Evolutionary conservation across 1,140 invertebrate genomes (phyloP), one percentile per base, ranked within the genome.

Genomic region (Temnothorax curvispinosus): DNA sequence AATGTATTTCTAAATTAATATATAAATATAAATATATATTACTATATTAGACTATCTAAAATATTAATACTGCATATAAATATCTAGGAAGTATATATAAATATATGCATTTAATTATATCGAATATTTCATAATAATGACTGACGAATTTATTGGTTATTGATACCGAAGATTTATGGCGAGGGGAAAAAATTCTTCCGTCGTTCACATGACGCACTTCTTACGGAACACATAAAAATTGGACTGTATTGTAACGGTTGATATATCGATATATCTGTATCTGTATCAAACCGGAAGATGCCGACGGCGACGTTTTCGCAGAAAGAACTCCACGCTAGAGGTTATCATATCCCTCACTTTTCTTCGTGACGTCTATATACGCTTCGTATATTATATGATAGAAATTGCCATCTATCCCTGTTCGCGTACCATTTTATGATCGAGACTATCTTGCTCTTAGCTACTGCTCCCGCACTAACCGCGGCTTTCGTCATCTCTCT

Each of bases 151-250:
- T 58, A 72, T 56, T 72, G 9, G 11, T 13, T 74, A 74, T 60
- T 74, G 41, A 50, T 38, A 74, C 47, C 3, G n/a, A 47, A 74
- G 54, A 82, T 82, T 82, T 82, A 82, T 50, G 54, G 56, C 62
- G n/a, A 67, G 62, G 11, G 41, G 38, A 56, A 27, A 67, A 13
- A 6, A 11, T 81, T 81, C 8, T 47, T 21, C 47, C 21, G n/a
- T 67, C 38, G 5, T 47, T 47, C 38, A 27, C 18, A 58, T 82
- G 52, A 80, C 18, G n/a, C 32, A 64, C 44, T 27, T 64, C 7
- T 85, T 44, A 38, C 62, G 74, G 54, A 74, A 60, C 67, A 82
- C 65, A 74, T 82, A 82, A 82, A 81, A 72, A 58, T 82, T 82
- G 54, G 21, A 52, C 21, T 47, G 18, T 35, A 82, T 82, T 52